These are phyloP conservation scores for Dynastes tityus DNA, from an alignment of 2,888 invertebrate genomes.

Conservation along the genomic window DNA sequence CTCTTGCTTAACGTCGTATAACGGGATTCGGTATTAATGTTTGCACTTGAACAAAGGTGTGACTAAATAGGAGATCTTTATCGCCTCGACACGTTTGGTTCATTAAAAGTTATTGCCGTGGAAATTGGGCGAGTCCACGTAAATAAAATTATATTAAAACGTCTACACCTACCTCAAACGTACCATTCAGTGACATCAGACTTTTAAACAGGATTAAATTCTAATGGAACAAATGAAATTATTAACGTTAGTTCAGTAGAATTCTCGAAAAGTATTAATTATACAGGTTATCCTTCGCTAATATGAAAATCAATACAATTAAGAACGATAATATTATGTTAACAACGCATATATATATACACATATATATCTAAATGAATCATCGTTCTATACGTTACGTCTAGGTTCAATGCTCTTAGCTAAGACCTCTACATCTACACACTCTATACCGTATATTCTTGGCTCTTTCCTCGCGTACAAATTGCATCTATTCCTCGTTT, in stretches of 20 bases:
- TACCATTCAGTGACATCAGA: too few relatives aligned
- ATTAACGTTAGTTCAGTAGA: too few relatives aligned
- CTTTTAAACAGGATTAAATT: too few relatives aligned
- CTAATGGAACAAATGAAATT: too few relatives aligned
- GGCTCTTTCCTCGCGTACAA: neutral
- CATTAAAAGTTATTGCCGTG: constrained; percentile 26
- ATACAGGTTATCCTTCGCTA: neutral
- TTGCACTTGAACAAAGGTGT: constrained; percentile 29
- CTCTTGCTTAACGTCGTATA: constrained; percentile 9
- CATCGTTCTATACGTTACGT: constrained; percentile 1
- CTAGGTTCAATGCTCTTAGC: constrained; percentile 5
- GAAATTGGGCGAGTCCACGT: constrained; percentile 28
- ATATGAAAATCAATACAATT: constrained; percentile 12
- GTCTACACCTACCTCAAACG: constrained; percentile 3
- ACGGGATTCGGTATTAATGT: constrained; percentile 23
- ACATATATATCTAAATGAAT: constrained; percentile 5
- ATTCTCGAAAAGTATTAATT: neutral
- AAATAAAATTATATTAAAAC: constrained; percentile 34
- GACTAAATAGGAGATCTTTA: constrained; percentile 42
- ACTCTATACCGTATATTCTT: constrained; percentile 5
- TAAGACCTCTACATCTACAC: neutral
- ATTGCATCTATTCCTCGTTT: constrained; percentile 14
- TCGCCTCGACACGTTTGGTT: constrained; percentile 19
- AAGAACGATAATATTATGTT: neutral
- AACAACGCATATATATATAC: neutral